phyloP scores from a whole-genome alignment of 2,888 invertebrate species.

The Athalia circularis region DNA sequence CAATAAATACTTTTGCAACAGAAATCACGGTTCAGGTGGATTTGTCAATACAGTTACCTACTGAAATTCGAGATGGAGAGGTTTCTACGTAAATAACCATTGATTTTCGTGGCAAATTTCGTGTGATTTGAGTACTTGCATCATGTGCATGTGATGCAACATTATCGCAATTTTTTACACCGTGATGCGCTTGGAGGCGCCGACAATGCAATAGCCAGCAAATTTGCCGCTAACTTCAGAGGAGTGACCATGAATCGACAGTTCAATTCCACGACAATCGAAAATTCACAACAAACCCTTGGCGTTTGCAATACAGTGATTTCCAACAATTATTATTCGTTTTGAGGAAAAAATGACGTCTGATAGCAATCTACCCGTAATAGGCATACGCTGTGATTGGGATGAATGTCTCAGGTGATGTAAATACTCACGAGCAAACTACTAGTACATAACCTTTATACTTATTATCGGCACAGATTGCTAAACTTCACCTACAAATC shows the following conservation, averaged over 20 bases:
- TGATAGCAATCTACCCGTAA: constrained; percentile 68
- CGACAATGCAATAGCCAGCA: background rate
- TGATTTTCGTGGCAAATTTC: too few species aligned
- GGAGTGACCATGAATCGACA: constrained; percentile 14
- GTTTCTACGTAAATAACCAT: too few species aligned
- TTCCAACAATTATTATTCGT: background rate
- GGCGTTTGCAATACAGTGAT: background rate
- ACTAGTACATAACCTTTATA: constrained; percentile 7
- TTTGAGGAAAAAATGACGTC: constrained; percentile 35
- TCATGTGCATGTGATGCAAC: too few species aligned
- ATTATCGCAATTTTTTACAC: too few species aligned
- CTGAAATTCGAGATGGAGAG: too few species aligned
- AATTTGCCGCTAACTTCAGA: constrained; percentile 10
- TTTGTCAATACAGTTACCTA: too few species aligned
- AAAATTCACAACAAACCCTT: constrained; percentile 5
- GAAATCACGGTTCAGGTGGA: too few species aligned
- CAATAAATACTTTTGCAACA: too few species aligned
- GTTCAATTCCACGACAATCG: constrained; percentile 21
- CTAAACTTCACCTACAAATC: too few species aligned
- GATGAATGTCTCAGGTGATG: constrained; percentile 75
- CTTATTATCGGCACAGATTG: too few species aligned
- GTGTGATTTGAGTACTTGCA: too few species aligned
- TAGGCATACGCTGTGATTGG: constrained; percentile 77
- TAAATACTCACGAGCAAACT: background rate
- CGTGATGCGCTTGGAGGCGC: too few species aligned